Conservation (phyloP, 2,113 vertebrate species). For the Brachypteracias leptosomus region DNA sequence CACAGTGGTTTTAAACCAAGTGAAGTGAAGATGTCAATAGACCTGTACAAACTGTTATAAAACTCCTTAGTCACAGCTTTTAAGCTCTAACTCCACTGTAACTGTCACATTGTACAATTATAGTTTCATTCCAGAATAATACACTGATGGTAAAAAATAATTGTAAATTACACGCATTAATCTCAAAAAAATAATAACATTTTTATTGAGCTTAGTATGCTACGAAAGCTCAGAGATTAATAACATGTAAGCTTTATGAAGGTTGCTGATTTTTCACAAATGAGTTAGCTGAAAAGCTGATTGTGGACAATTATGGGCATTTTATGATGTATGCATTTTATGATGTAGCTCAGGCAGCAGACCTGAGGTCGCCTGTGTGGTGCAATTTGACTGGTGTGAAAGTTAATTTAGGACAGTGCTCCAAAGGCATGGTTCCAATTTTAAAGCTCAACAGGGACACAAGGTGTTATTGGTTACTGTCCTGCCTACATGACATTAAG, state of each 20-base stretch:
- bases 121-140: neutral
- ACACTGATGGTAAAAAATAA: neutral
- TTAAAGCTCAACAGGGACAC: neutral
- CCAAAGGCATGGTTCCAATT: neutral
- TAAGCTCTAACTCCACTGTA: neutral
- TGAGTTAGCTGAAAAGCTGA: neutral
- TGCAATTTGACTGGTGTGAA: constrained; percentile 15
- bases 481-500: neutral
- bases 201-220: neutral
- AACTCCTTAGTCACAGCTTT: neutral
- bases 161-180: neutral
- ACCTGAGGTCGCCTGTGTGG: neutral
- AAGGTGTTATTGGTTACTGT: neutral
- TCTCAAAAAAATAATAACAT: neutral
- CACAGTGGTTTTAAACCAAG: neutral
- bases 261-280: neutral
- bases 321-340: neutral
- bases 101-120: neutral
- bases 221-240: neutral
- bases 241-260: neutral
- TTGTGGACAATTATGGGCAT: neutral
- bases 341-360: neutral
- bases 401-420: neutral
- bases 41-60: neutral
- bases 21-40: neutral